phyloP scores from a whole-genome alignment of 2,888 invertebrate genomes.

The Ectobius pallidus region DNA sequence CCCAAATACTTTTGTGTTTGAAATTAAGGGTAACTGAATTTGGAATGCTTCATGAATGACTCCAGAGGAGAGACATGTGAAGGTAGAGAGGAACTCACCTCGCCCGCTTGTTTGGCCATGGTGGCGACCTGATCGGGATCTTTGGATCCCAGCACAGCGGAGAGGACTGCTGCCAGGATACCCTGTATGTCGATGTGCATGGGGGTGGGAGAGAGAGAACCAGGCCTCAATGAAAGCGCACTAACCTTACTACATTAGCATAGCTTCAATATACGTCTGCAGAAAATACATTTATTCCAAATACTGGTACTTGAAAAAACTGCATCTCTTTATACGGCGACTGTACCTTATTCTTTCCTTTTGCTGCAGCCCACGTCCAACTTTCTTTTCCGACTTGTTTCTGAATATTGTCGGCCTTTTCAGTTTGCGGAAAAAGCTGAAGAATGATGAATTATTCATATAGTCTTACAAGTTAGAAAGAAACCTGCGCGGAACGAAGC shows the following conservation, averaged over 20 bases:
- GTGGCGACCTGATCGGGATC: conserved; percentile 91
- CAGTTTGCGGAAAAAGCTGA: too few relatives aligned
- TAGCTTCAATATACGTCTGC: conserved; percentile 4
- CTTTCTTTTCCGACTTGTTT: too few relatives aligned
- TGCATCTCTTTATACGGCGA: not conserved
- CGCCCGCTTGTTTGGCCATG: conserved; percentile 94
- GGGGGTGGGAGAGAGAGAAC: conserved; percentile 20
- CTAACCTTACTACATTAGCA: conserved; percentile 42
- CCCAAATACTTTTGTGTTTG: too few relatives aligned
- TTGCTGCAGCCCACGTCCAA: too few relatives aligned
- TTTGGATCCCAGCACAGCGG: conserved; percentile 88
- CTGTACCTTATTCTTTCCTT: too few relatives aligned
- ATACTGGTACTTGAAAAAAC: not conserved
- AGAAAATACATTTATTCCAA: not conserved
- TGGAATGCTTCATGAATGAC: too few relatives aligned
- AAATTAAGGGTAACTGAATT: too few relatives aligned
- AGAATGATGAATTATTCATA: too few relatives aligned
- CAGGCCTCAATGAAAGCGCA: conserved; percentile 41
- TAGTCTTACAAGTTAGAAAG: too few relatives aligned
- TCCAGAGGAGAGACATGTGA: too few relatives aligned
- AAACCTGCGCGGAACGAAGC: too few relatives aligned
- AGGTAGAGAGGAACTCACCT: conserved; percentile 72
- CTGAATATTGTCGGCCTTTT: too few relatives aligned
- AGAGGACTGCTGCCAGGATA: conserved; percentile 90
- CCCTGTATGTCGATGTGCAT: conserved; percentile 63